Evolutionary conservation across 2,113 vertebrate genomes (phyloP).

Genomic region (Galeopterus variegatus): DNA sequence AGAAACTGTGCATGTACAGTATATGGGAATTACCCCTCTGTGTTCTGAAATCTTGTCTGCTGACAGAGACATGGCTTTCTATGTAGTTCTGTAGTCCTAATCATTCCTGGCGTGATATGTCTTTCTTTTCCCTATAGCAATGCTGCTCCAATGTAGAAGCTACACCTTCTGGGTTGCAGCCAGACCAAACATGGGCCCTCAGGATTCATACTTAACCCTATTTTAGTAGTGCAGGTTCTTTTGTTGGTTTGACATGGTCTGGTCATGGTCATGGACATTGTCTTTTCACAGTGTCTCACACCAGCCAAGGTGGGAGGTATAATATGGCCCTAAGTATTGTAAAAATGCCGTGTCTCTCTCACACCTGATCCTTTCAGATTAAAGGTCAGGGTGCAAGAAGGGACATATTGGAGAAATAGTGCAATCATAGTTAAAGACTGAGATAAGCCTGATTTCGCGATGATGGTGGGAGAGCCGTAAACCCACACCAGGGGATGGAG

Average conservation of each 20-base stretch:
- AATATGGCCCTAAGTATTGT: neutral
- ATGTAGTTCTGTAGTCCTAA: neutral
- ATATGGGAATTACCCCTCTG: neutral
- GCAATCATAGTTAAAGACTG: neutral
- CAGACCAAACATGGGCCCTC: neutral
- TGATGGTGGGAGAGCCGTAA: fast-evolving
- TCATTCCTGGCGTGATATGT: neutral
- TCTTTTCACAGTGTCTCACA: neutral
- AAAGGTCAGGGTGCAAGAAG: neutral
- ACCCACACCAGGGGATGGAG: neutral
- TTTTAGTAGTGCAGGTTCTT: neutral
- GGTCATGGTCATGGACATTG: neutral
- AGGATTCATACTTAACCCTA: neutral
- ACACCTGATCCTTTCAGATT: neutral
- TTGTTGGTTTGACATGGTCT: neutral
- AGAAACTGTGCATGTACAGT: neutral
- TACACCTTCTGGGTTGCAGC: neutral
- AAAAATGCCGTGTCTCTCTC: neutral
- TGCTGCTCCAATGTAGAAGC: neutral
- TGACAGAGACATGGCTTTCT: conserved; percentile 3
- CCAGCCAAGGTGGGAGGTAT: neutral
- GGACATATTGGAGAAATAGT: neutral
- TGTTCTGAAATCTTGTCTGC: neutral
- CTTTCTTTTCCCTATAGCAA: neutral
- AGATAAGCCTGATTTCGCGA: neutral